Evolutionary conservation across 2,888 invertebrate genomes (phyloP), one percentile per base, ranked within the genome.

Genomic region (Polietes domitor): DNA sequence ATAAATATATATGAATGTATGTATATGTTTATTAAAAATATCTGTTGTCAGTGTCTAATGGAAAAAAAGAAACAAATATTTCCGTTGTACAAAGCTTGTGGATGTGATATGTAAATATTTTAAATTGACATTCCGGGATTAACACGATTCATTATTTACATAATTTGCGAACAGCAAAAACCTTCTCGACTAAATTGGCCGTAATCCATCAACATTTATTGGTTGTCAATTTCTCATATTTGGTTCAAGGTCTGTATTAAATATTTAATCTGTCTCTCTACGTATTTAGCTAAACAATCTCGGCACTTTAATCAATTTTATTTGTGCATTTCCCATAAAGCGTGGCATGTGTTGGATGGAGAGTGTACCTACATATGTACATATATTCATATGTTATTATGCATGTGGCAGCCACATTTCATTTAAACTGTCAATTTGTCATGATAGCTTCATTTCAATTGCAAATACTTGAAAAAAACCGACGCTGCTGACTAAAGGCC

Each of bases 401-500:
- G 65, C 41, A 43, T 37, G 21, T 74, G 77, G 50, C 73, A 74
- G 73, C 75, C 74, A 80, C 61, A 80, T 76, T 72, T 73, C 70
- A 80, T 58, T 75, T 75, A 55, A 75, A 71, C 63, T 80, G 75
- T 80, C 80, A 83, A 83, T 83, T 83, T 80, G 74, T 80, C 80
- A 71, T 80, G 77, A 77, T 26, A 80, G 65, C 43, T 80, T 83
- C 71, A 63, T 80, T 80, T 70, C 43, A 71, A 71, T 80, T 47
- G 37, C 50, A 71, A 75, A 83, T 61, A 47, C 28, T 24, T 10
- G 53, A 10, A 0, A 10, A 0, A 37, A 58, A 58, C 58, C 2
- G n/a, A n/a, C 15, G 47, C 47, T 3, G 6, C 26, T 24, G 24
- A 24, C 10, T 21, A 58, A 15, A 24, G 58, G 58, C 58, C 58